Evolutionary conservation across 2,888 invertebrate species (phyloP).

Genomic region (Adela reaumurella): DNA sequence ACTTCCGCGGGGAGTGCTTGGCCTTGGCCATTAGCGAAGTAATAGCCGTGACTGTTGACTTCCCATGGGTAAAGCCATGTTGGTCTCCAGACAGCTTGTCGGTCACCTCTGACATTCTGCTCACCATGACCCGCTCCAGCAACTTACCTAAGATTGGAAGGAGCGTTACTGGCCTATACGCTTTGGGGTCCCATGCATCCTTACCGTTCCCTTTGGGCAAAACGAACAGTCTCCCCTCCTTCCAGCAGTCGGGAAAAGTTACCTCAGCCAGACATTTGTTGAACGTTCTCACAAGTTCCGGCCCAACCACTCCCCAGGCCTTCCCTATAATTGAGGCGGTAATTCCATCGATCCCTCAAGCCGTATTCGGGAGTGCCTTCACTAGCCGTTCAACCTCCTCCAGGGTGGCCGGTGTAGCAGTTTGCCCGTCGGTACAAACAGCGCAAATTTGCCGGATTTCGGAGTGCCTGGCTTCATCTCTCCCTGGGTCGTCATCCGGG

Average conservation of each 20-base stretch:
- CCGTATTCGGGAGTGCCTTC: constrained; percentile 1
- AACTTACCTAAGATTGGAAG: constrained; percentile 19
- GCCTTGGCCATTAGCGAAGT: no score
- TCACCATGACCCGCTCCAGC: constrained; percentile 14
- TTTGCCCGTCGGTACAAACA: not conserved
- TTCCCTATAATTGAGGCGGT: not conserved
- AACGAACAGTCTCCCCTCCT: constrained; percentile 4
- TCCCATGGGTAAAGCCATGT: no score
- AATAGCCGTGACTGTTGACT: no score
- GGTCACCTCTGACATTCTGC: constrained; percentile 10
- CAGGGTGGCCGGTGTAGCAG: not conserved
- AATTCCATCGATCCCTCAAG: constrained; percentile 5
- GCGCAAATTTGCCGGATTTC: not conserved
- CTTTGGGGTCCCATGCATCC: constrained; percentile 3
- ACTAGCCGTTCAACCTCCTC: not conserved
- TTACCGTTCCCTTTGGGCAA: constrained; percentile 9
- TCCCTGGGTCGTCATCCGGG: constrained; percentile 2
- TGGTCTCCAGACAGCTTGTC: constrained; percentile 12
- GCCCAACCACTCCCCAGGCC: not conserved
- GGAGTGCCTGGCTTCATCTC: not conserved
- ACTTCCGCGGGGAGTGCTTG: no score
- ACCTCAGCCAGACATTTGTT: not conserved
- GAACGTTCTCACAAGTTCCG: not conserved
- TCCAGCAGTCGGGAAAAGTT: constrained; percentile 9
- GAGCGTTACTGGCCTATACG: constrained; percentile 4